Conservation (phyloP, 2,888 invertebrate species). For the Rhorus exstirpatorius region DNA sequence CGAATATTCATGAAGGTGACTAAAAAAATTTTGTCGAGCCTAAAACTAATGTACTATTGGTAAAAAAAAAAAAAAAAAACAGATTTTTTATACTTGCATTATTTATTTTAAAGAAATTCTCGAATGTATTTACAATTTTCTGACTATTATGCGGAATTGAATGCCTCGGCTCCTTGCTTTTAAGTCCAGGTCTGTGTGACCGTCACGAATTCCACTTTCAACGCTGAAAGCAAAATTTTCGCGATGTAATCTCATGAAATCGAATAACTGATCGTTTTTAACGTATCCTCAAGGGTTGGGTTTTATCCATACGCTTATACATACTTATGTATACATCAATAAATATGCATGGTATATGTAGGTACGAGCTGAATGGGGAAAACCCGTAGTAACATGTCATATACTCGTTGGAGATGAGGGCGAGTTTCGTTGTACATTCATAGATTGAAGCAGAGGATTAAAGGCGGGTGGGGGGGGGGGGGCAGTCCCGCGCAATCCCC, state of each 20-base stretch:
- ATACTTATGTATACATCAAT: not conserved
- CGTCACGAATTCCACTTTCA: not conserved
- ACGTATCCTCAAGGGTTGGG: not conserved
- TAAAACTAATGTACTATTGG: too few species aligned
- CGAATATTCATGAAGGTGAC: too few species aligned
- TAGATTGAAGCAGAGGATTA: conserved; percentile 43
- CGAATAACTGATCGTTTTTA: conserved; percentile 21
- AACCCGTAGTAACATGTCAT: conserved; percentile 12
- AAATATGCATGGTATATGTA: not conserved
- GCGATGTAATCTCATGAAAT: conserved; percentile 15
- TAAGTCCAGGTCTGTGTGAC: too few species aligned
- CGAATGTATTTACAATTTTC: too few species aligned
- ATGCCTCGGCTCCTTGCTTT: too few species aligned
- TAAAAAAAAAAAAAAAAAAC: too few species aligned
- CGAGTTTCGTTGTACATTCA: conserved; percentile 39
- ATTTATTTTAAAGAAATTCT: too few species aligned
- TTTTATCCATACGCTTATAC: conserved; percentile 8
- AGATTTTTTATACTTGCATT: too few species aligned
- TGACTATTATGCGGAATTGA: too few species aligned
- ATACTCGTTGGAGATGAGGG: not conserved
- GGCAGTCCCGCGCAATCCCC: not conserved
- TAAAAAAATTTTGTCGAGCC: too few species aligned
- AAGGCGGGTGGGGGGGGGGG: too few species aligned
- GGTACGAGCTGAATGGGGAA: not conserved
- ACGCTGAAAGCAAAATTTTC: not conserved